Evolutionary conservation across 2,113 vertebrate species (phyloP).

Genomic region (Ageneiosus marmoratus): DNA sequence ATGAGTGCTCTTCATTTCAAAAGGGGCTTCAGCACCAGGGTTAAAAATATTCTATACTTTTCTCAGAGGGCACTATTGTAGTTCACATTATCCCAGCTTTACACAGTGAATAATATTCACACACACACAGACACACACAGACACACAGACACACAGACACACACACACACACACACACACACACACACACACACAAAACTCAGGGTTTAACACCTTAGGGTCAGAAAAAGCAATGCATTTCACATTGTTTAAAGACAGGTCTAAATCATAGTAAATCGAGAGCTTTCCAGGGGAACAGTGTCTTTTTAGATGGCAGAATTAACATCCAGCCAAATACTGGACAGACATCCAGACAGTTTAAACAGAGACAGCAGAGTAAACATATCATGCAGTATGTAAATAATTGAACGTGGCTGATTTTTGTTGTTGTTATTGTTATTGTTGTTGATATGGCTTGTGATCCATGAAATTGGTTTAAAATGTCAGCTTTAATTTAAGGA

Average conservation of each 20-base stretch:
- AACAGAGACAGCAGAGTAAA: neutral
- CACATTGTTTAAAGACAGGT: neutral
- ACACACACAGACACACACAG: neutral
- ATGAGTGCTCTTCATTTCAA: conserved; percentile 25
- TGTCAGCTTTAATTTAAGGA: conserved; percentile 6
- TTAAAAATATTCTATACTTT: conserved; percentile 49
- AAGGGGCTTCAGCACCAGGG: conserved; percentile 14
- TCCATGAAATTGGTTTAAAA: conserved; percentile 1
- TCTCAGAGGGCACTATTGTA: conserved; percentile 31
- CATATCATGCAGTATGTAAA: neutral
- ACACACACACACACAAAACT: conserved; percentile 23
- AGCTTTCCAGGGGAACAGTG: conserved; percentile 1
- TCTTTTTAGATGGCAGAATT: neutral
- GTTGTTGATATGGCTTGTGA: neutral
- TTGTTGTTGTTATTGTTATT: neutral
- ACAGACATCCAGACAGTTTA: neutral
- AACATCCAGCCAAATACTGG: neutral
- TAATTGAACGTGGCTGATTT: neutral
- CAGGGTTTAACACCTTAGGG: conserved; percentile 34
- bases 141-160: neutral
- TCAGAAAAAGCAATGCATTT: conserved; percentile 11
- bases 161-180: neutral
- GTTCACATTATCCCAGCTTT: conserved; percentile 22
- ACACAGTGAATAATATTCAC: conserved; percentile 3
- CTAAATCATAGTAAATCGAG: conserved; percentile 1